phyloP scores from a whole-genome alignment of 2,797 vertebrate species.

The Gorsachius magnificus region DNA sequence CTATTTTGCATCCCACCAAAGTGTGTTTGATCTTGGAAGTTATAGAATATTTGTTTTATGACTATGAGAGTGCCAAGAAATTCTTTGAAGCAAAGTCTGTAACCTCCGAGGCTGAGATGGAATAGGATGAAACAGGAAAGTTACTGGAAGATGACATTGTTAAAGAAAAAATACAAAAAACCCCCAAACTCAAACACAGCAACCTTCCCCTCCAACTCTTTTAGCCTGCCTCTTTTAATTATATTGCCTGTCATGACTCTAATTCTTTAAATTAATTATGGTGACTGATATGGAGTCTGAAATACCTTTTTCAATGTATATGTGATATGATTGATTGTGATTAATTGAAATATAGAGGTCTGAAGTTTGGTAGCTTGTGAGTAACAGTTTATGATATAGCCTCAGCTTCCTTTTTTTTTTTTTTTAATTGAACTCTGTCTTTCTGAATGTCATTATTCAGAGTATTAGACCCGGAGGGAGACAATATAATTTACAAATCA shows the following conservation, averaged over 20 bases:
- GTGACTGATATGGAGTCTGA: background rate
- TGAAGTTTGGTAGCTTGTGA: conserved; percentile 32
- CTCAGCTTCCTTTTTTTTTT: background rate
- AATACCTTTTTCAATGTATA: conserved; percentile 6
- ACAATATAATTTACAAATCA: background rate
- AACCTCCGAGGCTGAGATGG: conserved; percentile 55
- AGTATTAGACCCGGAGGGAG: background rate
- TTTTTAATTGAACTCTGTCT: background rate
- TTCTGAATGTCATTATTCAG: background rate
- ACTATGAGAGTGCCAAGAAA: conserved; percentile 57
- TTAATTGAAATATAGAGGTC: conserved; percentile 21
- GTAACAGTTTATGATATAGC: background rate
- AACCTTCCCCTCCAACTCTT: background rate
- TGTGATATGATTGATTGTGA: conserved; percentile 14
- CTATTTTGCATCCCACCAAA: conserved; percentile 46
- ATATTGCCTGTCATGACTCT: conserved; percentile 40
- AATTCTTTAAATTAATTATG: conserved; percentile 48
- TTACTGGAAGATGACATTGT: conserved; percentile 47
- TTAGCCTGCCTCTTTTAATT: conserved; percentile 33
- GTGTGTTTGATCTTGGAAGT: conserved; percentile 61
- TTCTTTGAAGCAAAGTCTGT: conserved; percentile 63
- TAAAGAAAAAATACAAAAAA: background rate
- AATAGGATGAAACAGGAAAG: conserved; percentile 63
- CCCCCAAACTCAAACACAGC: background rate
- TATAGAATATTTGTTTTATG: conserved; percentile 68